Conservation (phyloP, 2,888 invertebrate species). For the Epinotia demarniana region DNA sequence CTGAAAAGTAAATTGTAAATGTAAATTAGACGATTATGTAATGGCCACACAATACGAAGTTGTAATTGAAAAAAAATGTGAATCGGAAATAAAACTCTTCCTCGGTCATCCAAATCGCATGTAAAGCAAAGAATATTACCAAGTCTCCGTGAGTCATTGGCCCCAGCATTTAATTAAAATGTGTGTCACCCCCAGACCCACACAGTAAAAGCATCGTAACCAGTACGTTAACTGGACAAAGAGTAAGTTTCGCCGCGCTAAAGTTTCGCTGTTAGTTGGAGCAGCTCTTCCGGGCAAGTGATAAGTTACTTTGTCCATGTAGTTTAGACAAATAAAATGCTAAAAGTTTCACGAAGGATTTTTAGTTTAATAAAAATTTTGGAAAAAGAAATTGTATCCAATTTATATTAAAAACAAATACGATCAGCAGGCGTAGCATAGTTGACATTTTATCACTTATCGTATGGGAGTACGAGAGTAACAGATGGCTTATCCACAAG, state of each 20-base stretch:
- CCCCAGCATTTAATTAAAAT: conserved; percentile 25
- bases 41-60: not conserved
- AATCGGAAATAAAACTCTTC: not conserved
- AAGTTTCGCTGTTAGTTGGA: conserved; percentile 11
- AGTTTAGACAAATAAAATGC: not conserved
- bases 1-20: not conserved
- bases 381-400: no score
- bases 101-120: not conserved
- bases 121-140: conserved; percentile 13
- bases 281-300: not conserved
- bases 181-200: conserved; percentile 16
- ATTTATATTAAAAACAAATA: not conserved
- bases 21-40: not conserved
- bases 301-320: not conserved
- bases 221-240: conserved; percentile 15
- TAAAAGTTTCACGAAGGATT: not conserved
- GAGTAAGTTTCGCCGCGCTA: conserved; percentile 9
- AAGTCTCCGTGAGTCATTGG: conserved; percentile 14
- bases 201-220: conserved; percentile 18
- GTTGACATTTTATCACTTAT: no score
- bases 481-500: no score
- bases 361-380: no score
- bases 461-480: no score
- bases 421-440: no score
- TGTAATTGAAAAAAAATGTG: not conserved